Evolutionary conservation across 2,113 vertebrate species (phyloP), one percentile per base, ranked within the genome.

Genomic region (Cololabis saira): DNA sequence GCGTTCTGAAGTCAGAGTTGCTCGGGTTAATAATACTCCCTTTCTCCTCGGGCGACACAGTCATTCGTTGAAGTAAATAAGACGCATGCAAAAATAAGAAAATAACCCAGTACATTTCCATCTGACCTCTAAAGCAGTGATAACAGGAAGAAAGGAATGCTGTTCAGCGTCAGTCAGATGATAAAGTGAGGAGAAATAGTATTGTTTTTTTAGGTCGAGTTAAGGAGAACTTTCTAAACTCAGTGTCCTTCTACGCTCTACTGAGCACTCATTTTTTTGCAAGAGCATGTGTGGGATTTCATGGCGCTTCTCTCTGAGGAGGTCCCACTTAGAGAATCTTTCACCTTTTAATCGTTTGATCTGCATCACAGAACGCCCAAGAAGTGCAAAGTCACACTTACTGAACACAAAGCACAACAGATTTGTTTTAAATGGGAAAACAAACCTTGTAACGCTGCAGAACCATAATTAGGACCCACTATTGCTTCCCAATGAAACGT

Each of bases 61-160:
- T 27, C 15, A 18, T 17, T 45, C 2, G 15, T 37, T 0, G 11
- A 72, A 73, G 45, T 1, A 54, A 61, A 73, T 59, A 18, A 78
- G 67, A 13, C 13, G 18, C 5, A 80, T 81, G 75, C 67, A 88
- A 88, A 87, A 61, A 37, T 22, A 71, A 58, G 61, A 66, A 53
- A 58, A 78, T 24, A 53, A 37, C 49, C 64, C 45, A 51, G 40
- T 2, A 57, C 10, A 86, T 89, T 82, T 86, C 13, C 68, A 72
- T 84, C 42, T 68, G 71, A 67, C 71, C 51, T 81, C 73, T 45
- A 22, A 80, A 58, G 62, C 0, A 11, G 42, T 22, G 27, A 50
- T 18, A 27, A 37, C 15, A 61, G 0, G 22, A 50, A 67, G 17
- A 65, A 19, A 27, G 18, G n/a, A 19, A 51, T 12, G 1, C 5